Conservation (phyloP, 2,797 vertebrate genomes). For the Mastacembelus armatus region DNA sequence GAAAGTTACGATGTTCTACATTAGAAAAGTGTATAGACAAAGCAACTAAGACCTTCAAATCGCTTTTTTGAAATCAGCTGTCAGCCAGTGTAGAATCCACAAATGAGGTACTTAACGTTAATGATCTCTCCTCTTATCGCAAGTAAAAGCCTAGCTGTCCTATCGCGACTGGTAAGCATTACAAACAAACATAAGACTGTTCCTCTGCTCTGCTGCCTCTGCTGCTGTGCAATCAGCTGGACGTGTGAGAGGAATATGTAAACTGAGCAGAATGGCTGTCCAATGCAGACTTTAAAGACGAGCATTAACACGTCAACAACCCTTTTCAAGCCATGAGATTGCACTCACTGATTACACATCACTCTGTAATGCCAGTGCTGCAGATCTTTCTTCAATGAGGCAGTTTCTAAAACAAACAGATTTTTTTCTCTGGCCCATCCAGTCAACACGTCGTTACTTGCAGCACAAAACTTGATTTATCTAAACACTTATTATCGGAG, state of each 20-base stretch:
- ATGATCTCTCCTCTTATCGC: constrained; percentile 23
- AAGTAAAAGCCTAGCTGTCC: constrained; percentile 45
- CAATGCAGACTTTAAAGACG: constrained; percentile 50
- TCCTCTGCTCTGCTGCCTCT: constrained; percentile 9
- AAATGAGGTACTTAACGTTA: neutral
- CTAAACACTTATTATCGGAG: neutral
- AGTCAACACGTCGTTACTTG: neutral
- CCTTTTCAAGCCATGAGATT: too few relatives aligned
- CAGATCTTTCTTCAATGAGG: too few relatives aligned
- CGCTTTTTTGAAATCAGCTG: neutral
- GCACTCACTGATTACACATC: too few relatives aligned
- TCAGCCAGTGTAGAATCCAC: neutral
- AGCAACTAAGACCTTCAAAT: too few relatives aligned
- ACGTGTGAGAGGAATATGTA: constrained; percentile 39
- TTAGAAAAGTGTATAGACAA: neutral
- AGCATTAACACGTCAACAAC: constrained; percentile 14
- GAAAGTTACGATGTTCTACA: neutral
- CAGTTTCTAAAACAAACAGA: too few relatives aligned
- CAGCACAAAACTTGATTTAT: neutral
- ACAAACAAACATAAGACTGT: constrained; percentile 23
- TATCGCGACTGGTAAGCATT: constrained; percentile 30
- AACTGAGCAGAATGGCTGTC: constrained; percentile 31
- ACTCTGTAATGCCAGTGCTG: too few relatives aligned
- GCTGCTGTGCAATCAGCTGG: constrained; percentile 26
- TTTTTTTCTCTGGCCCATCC: too few relatives aligned